Conservation (phyloP, 2,113 vertebrate species). For the Nanorana parkeri region DNA sequence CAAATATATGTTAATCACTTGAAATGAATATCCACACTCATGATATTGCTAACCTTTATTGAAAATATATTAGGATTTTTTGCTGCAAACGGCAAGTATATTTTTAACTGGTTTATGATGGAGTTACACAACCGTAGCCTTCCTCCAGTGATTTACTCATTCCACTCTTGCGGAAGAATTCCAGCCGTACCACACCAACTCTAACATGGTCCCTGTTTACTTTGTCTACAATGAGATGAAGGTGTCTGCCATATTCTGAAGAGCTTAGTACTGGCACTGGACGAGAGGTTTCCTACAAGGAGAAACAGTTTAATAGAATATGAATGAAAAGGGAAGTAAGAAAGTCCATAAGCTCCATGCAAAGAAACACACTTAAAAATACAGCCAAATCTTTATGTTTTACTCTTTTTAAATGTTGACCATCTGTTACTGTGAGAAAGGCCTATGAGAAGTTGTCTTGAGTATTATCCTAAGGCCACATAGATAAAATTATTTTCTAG, state of each 20-base stretch:
- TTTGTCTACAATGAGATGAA: conserved; percentile 35
- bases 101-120: conserved; percentile 57
- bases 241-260: conserved; percentile 67
- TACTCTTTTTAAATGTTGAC: no score
- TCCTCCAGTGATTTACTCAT: conserved; percentile 69
- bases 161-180: conserved; percentile 74
- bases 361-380: no score
- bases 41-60: not conserved
- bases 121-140: conserved; percentile 69
- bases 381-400: no score
- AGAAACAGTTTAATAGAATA: no score
- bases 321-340: no score
- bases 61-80: not conserved
- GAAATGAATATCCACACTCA: no score
- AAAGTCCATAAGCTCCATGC: no score
- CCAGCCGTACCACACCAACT: conserved; percentile 61
- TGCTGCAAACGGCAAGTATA: not conserved
- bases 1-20: no score
- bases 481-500: no score
- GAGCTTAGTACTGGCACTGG: conserved; percentile 67
- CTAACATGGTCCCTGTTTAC: conserved; percentile 52
- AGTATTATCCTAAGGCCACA: no score
- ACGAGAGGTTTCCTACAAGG: conserved; percentile 69
- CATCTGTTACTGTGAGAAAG: no score
- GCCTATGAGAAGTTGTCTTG: no score